phyloP scores from a whole-genome alignment of 2,113 vertebrate genomes.

The Tetrao urogallus region DNA sequence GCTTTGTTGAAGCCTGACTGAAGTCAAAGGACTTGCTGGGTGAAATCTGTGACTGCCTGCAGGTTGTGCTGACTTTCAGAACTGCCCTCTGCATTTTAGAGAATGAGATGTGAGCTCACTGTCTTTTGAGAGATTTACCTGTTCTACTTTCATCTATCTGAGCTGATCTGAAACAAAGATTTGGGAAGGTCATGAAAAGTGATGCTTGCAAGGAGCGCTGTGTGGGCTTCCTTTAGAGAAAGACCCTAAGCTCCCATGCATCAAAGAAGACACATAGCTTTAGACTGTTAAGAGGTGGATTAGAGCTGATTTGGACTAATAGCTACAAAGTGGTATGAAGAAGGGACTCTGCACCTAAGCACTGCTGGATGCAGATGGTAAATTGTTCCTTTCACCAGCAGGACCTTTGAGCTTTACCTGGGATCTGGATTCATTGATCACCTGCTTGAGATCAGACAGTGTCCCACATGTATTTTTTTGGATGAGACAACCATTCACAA shows the following conservation, averaged over 20 bases:
- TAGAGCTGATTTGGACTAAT: neutral
- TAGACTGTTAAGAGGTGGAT: neutral
- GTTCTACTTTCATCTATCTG: neutral
- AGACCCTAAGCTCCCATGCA: neutral
- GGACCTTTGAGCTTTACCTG: neutral
- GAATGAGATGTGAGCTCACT: neutral
- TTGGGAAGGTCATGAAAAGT: neutral
- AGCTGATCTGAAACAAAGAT: neutral
- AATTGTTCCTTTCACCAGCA: neutral
- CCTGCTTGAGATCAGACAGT: neutral
- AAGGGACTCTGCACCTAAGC: neutral
- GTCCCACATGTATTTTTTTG: neutral
- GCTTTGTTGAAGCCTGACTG: neutral
- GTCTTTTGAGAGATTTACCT: neutral
- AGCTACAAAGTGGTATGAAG: neutral
- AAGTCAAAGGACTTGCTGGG: neutral
- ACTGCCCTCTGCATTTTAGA: neutral
- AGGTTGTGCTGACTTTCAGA: neutral
- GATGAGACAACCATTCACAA: neutral
- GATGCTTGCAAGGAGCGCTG: neutral
- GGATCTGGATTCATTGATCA: neutral
- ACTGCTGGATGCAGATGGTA: neutral
- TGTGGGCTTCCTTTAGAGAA: neutral
- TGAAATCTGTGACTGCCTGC: neutral
- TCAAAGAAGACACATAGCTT: neutral